A percentile compares a stretch with the other conserved stretches of the same genome.
Conservation (phyloP, 2,797 vertebrate species). For the Helicolenus hilgendorfi region DNA sequence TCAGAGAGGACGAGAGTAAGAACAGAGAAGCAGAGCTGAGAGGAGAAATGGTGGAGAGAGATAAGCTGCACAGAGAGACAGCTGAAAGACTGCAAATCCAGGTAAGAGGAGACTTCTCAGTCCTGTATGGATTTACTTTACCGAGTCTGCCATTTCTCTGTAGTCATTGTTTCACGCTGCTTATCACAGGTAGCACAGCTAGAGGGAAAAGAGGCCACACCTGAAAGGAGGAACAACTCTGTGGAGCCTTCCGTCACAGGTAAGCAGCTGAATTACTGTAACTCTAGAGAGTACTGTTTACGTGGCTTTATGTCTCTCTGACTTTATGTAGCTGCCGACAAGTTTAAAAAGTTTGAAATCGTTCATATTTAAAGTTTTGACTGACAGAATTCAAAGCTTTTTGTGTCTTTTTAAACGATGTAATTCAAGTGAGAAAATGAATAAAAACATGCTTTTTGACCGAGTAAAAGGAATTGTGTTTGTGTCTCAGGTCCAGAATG, state of each 20-base stretch:
- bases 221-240: constrained; percentile 42
- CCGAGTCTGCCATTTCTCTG: constrained; percentile 5
- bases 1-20: constrained; percentile 91
- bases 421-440: background rate
- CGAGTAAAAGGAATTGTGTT: background rate
- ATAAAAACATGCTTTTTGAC: background rate
- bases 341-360: background rate
- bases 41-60: constrained; percentile 89
- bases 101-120: constrained; percentile 78
- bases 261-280: constrained; percentile 8
- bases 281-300: no score
- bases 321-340: background rate
- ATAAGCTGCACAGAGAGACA: constrained; percentile 87
- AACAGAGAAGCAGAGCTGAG: constrained; percentile 90
- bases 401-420: background rate
- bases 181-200: constrained; percentile 66
- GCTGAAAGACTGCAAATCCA: constrained; percentile 89
- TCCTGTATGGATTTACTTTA: constrained; percentile 6
- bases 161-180: constrained; percentile 28
- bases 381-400: background rate
- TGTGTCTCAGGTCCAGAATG: constrained; percentile 87
- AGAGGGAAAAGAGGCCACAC: constrained; percentile 44
- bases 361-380: background rate
- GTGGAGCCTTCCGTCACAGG: constrained; percentile 58
- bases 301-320: background rate